A percentile compares a stretch with the other conserved stretches of the same genome.
phyloP scores from a whole-genome alignment of 2,113 vertebrate species.

The Menura novaehollandiae region DNA sequence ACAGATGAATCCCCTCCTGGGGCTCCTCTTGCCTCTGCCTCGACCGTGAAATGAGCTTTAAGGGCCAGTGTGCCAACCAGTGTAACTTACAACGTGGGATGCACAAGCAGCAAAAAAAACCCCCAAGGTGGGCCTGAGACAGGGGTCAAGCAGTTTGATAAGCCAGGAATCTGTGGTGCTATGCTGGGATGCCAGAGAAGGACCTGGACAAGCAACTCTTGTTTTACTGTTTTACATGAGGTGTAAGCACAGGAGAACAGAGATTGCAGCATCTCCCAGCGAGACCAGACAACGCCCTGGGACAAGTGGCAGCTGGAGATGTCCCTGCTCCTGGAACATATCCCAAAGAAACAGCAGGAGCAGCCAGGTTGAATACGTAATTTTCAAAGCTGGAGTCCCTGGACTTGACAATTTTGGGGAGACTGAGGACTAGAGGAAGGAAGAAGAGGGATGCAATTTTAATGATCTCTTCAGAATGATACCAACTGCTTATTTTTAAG shows the following conservation, averaged over 20 bases:
- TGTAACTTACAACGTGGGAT: accelerated
- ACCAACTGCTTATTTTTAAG: neutral
- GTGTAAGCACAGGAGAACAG: accelerated
- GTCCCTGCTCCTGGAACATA: accelerated
- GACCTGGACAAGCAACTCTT: neutral
- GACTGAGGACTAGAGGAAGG: neutral
- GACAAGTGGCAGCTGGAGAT: accelerated
- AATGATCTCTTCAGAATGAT: accelerated
- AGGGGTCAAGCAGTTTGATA: neutral
- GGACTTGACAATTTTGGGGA: too few species aligned
- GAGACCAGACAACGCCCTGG: neutral
- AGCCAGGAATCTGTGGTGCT: neutral
- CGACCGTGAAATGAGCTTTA: neutral
- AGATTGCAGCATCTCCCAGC: neutral
- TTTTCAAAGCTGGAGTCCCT: neutral
- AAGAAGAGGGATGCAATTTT: neutral
- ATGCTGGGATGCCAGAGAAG: neutral
- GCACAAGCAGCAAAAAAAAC: neutral
- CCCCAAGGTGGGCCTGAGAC: neutral
- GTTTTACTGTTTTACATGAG: neutral
- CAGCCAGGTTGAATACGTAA: accelerated
- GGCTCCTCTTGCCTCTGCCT: neutral
- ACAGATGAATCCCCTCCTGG: neutral
- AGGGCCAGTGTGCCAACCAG: neutral
- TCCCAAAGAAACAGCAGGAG: neutral